phyloP scores from a whole-genome alignment of 1,140 invertebrate genomes.

The Ladona fulva region DNA sequence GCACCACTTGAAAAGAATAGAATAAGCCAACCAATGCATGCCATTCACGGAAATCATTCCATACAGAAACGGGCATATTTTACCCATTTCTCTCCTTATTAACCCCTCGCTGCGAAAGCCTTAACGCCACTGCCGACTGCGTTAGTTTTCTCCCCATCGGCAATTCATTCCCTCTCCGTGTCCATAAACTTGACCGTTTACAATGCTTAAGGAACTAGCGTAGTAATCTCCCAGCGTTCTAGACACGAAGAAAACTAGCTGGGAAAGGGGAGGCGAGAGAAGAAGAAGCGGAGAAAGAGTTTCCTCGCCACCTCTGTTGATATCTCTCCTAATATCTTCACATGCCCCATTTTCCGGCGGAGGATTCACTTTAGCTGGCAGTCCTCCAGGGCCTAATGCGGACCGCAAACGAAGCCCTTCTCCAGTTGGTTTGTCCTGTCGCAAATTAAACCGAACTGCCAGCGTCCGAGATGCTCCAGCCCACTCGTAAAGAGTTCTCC shows the following conservation, averaged over 20 bases:
- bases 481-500: background rate
- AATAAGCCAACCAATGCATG: too few species aligned
- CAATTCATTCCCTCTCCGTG: background rate
- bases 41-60: too few species aligned
- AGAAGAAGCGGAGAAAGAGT: background rate
- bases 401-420: background rate
- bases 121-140: background rate
- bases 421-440: background rate
- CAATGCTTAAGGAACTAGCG: background rate
- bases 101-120: background rate
- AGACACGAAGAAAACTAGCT: background rate
- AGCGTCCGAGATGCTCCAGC: background rate
- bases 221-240: background rate
- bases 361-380: background rate
- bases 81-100: too few species aligned
- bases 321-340: background rate
- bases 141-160: background rate
- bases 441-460: slow-evolving; percentile 9
- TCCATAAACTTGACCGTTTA: background rate
- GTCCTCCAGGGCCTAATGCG: background rate
- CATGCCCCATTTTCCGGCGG: background rate
- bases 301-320: background rate
- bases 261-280: background rate
- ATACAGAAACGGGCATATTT: too few species aligned
- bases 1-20: too few species aligned